phyloP scores from a whole-genome alignment of 2,797 vertebrate genomes.

The Anableps anableps region DNA sequence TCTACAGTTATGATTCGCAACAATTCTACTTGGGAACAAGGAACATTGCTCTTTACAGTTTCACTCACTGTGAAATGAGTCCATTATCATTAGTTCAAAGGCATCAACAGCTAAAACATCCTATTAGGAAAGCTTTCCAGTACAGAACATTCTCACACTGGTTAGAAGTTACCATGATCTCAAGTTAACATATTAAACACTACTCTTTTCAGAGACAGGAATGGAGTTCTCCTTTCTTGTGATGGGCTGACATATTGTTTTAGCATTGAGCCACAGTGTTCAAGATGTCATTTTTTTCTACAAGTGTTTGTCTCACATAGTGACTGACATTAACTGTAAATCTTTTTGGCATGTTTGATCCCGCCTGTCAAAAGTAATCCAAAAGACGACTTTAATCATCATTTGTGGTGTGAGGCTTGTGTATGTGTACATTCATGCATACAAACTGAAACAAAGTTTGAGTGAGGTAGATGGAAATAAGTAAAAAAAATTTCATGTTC shows the following conservation, averaged over 20 bases:
- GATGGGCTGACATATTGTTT: background rate
- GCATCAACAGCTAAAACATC: constrained; percentile 12
- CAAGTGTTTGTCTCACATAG: constrained; percentile 36
- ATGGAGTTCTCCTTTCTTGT: background rate
- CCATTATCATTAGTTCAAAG: constrained; percentile 15
- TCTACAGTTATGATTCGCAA: constrained; percentile 8
- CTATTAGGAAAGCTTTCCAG: constrained; percentile 5
- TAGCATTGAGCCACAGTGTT: constrained; percentile 7
- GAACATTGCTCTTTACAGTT: constrained; percentile 22
- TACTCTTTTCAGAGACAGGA: background rate
- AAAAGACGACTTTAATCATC: constrained; percentile 61
- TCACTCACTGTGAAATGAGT: constrained; percentile 21
- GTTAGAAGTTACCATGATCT: background rate
- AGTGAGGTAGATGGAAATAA: constrained; percentile 5
- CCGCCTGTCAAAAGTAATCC: constrained; percentile 57
- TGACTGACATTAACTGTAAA: constrained; percentile 63
- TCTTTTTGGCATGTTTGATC: constrained; percentile 61
- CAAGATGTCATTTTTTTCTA: constrained; percentile 13
- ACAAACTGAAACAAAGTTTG: constrained; percentile 10
- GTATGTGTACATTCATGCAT: constrained; percentile 32
- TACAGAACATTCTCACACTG: constrained; percentile 16
- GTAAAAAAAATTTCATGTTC: background rate
- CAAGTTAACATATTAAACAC: background rate
- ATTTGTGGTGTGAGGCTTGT: constrained; percentile 38
- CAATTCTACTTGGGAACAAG: constrained; percentile 15